Conservation (phyloP, 2,797 vertebrate genomes). For the Lophotriccus pileatus region DNA sequence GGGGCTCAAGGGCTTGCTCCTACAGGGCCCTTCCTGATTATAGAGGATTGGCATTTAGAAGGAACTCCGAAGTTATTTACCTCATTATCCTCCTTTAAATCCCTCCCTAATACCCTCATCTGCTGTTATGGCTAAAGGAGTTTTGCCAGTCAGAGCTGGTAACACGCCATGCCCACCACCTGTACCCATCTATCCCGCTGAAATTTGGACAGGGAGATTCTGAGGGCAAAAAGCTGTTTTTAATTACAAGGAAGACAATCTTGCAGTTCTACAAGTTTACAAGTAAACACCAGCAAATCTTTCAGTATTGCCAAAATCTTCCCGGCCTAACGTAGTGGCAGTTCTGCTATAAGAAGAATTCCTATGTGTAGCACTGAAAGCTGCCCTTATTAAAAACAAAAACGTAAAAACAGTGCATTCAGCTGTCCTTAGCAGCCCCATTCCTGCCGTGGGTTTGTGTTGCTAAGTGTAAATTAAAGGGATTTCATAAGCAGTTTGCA, state of each 20-base stretch:
- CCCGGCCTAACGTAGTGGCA: background rate
- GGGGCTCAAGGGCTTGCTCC: background rate
- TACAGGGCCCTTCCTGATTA: background rate
- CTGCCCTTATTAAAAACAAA: background rate
- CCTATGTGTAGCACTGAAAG: background rate
- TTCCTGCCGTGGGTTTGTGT: background rate
- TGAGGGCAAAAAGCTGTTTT: background rate
- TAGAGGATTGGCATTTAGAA: background rate
- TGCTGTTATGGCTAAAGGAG: background rate
- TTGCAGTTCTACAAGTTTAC: background rate
- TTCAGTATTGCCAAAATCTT: background rate
- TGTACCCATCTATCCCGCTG: background rate
- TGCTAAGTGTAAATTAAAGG: background rate
- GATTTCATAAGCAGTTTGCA: background rate
- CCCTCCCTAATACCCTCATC: background rate
- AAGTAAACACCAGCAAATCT: background rate
- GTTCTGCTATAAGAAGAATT: background rate
- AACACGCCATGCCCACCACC: background rate
- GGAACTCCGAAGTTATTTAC: background rate
- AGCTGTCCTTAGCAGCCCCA: background rate
- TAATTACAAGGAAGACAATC: background rate
- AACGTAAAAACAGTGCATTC: background rate
- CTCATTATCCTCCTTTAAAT: slow-evolving; percentile 1
- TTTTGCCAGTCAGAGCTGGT: background rate
- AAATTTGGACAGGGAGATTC: background rate